Conservation (phyloP, 2,888 invertebrate genomes). For the Drosophila subsilvestris region DNA sequence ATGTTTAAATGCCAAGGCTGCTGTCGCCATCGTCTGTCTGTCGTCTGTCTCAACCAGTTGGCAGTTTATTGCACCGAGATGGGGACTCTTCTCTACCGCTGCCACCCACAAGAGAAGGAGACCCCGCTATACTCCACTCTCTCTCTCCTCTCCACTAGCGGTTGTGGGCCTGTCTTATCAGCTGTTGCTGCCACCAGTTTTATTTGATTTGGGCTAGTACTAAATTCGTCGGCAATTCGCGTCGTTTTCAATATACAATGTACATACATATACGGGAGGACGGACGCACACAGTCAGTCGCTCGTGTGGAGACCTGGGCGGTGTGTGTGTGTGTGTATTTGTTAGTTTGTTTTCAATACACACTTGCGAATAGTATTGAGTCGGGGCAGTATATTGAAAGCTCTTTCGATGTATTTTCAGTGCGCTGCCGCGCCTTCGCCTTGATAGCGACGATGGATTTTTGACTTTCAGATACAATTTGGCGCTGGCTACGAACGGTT, state of each 20-base stretch:
- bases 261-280: neutral
- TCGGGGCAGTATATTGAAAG: slow-evolving; percentile 33
- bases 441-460: slow-evolving; percentile 52
- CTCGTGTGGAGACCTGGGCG: neutral
- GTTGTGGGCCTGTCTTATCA: slow-evolving; percentile 65
- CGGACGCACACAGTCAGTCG: neutral
- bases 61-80: slow-evolving; percentile 44
- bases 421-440: slow-evolving; percentile 67
- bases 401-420: slow-evolving; percentile 46
- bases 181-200: slow-evolving; percentile 47
- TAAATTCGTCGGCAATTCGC: slow-evolving; percentile 24
- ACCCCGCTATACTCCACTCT: neutral
- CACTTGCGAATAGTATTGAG: neutral
- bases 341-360: slow-evolving; percentile 51
- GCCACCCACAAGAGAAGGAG: neutral
- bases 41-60: slow-evolving; percentile 37
- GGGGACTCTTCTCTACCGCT: slow-evolving; percentile 4
- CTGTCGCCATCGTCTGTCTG: neutral
- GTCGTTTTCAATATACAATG: slow-evolving; percentile 13
- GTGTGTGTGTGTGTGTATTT: neutral
- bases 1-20: slow-evolving; percentile 66
- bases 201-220: slow-evolving; percentile 23
- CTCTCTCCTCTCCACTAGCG: neutral
- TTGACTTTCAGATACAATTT: slow-evolving; percentile 70
- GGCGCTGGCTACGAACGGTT: slow-evolving; percentile 65